A percentile compares a stretch with the other conserved stretches of the same genome.
Conservation (phyloP, 2,888 invertebrate species). For the Eupithecia tripunctaria region DNA sequence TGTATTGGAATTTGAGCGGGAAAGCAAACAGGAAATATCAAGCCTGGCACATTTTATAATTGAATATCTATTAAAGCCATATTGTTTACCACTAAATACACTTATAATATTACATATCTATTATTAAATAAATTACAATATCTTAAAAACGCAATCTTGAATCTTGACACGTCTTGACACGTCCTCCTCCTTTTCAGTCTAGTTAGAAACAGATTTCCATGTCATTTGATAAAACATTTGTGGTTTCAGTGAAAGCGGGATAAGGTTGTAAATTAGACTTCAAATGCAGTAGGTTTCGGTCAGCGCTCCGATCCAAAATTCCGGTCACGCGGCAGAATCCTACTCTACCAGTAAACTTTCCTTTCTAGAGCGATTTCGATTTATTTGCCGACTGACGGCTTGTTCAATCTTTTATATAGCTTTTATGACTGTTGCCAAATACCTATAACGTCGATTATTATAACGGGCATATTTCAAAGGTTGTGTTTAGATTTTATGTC, state of each 20-base stretch:
- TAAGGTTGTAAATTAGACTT: slow-evolving; percentile 35
- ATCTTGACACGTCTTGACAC: neutral
- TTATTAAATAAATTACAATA: too few species aligned
- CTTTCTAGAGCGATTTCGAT: slow-evolving; percentile 32
- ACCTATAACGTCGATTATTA: slow-evolving; percentile 14
- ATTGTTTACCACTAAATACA: too few species aligned
- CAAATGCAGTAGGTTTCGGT: slow-evolving; percentile 35
- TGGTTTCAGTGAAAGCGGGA: slow-evolving; percentile 26
- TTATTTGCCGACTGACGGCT: slow-evolving; percentile 33
- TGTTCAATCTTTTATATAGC: slow-evolving; percentile 34
- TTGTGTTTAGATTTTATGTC: slow-evolving; percentile 4
- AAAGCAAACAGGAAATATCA: too few species aligned
- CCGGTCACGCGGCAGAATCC: slow-evolving; percentile 36
- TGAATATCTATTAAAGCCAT: too few species aligned
- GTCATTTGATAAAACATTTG: slow-evolving; percentile 34
- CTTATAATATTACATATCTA: too few species aligned
- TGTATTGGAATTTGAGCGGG: too few species aligned
- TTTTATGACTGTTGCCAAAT: slow-evolving; percentile 33
- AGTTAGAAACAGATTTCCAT: slow-evolving; percentile 22
- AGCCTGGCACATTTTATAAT: too few species aligned
- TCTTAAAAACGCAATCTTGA: too few species aligned
- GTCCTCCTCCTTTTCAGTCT: slow-evolving; percentile 4
- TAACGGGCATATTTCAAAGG: neutral
- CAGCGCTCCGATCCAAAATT: slow-evolving; percentile 30
- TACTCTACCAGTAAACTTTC: slow-evolving; percentile 35